These are phyloP conservation scores for Luehdorfia chinensis DNA, from an alignment of 1,140 invertebrate species.

Conservation along the genomic window DNA sequence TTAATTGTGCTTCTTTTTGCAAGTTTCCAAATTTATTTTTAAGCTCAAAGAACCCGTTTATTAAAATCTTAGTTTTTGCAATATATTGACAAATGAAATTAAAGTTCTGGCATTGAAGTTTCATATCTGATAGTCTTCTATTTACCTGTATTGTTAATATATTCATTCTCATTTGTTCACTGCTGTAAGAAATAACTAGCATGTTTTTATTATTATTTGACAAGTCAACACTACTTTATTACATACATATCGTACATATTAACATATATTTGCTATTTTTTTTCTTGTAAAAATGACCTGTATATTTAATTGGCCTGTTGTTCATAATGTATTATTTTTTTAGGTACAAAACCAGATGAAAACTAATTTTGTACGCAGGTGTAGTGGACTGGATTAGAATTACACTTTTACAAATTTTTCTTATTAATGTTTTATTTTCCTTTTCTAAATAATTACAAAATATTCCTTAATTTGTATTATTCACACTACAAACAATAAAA, in stretches of 20 bases:
- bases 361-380: constrained; percentile 49
- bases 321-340: constrained; percentile 48
- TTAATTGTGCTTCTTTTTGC: not conserved
- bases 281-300: no score
- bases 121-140: no score
- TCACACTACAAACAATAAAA: no score
- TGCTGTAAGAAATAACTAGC: not conserved
- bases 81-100: not conserved
- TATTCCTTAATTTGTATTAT: no score
- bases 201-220: not conserved
- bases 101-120: not conserved
- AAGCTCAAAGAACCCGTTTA: not conserved
- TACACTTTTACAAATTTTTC: constrained; percentile 46
- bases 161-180: not conserved
- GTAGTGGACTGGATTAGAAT: constrained; percentile 45
- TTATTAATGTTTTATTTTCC: constrained; percentile 29
- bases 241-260: no score
- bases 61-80: not conserved
- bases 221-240: not conserved
- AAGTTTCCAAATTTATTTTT: not conserved
- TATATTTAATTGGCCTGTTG: constrained; percentile 18
- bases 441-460: constrained; percentile 2
- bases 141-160: not conserved
- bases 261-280: no score
- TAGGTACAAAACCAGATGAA: constrained; percentile 52